Conservation (phyloP, 2,113 vertebrate species). For the Hyla sarda region DNA sequence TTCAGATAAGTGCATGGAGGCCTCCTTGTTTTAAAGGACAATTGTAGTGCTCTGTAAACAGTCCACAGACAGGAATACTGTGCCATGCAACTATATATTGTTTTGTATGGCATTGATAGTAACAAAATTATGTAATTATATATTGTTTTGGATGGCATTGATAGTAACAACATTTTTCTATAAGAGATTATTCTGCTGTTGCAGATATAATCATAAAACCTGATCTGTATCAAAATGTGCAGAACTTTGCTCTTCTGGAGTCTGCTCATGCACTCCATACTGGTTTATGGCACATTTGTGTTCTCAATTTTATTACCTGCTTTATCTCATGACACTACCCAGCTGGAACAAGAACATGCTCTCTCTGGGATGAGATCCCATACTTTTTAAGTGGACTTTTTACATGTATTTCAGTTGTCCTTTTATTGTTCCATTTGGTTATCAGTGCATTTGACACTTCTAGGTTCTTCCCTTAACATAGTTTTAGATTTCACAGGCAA, state of each 20-base stretch:
- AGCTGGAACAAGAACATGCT: background rate
- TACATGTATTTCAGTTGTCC: background rate
- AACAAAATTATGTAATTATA: no score
- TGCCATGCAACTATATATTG: no score
- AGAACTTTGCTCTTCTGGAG: background rate
- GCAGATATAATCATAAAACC: background rate
- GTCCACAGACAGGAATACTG: background rate
- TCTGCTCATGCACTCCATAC: background rate
- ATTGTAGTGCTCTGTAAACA: background rate
- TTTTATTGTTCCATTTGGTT: slow-evolving; percentile 31
- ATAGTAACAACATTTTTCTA: no score
- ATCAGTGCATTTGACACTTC: background rate
- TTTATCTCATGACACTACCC: background rate
- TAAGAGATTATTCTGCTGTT: no score
- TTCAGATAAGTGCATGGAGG: background rate
- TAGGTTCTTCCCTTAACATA: background rate
- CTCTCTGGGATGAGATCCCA: background rate
- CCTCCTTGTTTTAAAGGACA: background rate
- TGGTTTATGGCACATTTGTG: no score
- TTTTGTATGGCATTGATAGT: no score
- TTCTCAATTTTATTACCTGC: background rate
- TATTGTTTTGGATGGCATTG: no score
- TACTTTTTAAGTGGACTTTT: background rate
- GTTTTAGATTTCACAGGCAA: no score
- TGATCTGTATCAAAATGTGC: background rate